Evolutionary conservation across 2,888 invertebrate genomes (phyloP).

Genomic region (Hofmannophila pseudospretella): DNA sequence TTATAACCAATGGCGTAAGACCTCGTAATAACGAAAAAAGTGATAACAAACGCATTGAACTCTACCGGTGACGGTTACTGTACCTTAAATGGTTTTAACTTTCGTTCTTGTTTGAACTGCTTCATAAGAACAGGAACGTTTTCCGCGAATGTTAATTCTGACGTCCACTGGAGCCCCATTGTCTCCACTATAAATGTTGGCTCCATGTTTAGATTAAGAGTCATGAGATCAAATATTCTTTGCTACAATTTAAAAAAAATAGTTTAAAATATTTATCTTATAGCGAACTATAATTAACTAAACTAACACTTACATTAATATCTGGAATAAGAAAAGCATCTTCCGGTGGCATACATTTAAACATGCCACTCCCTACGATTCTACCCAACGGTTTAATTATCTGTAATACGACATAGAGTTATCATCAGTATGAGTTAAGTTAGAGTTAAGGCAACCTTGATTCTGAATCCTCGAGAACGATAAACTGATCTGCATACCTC

Average conservation of each 20-base stretch:
- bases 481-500: constrained; percentile 50
- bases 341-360: constrained; percentile 72
- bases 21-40: neutral
- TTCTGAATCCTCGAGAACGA: too few relatives aligned
- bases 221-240: constrained; percentile 74
- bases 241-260: constrained; percentile 75
- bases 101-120: constrained; percentile 71
- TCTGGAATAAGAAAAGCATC: constrained; percentile 78
- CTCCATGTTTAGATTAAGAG: constrained; percentile 77
- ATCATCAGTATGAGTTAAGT: too few relatives aligned
- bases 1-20: neutral
- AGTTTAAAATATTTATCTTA: too few relatives aligned
- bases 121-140: constrained; percentile 61
- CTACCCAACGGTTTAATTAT: constrained; percentile 79
- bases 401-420: constrained; percentile 27
- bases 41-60: neutral
- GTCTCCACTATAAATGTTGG: constrained; percentile 75
- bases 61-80: constrained; percentile 1
- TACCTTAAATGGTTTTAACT: constrained; percentile 77
- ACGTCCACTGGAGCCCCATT: constrained; percentile 71
- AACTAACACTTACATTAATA: constrained; percentile 55
- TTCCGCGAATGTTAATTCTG: constrained; percentile 69
- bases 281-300: too few relatives aligned
- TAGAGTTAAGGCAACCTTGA: too few relatives aligned
- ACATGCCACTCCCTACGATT: constrained; percentile 71